These are phyloP conservation scores for Glomeris marginata DNA, from an alignment of 2,888 invertebrate species.

Conservation along the genomic window DNA sequence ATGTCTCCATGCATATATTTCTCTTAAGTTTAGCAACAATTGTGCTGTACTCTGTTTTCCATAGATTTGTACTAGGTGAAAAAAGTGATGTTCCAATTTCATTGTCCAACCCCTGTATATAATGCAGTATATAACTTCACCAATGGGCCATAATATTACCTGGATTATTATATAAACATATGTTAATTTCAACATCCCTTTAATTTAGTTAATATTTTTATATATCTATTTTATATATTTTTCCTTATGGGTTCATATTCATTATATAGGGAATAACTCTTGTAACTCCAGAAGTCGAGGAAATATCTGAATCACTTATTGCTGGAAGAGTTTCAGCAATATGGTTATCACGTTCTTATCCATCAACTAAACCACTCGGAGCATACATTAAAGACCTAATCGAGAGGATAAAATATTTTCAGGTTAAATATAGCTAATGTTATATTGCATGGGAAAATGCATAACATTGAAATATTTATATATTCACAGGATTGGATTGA, in stretches of 20 bases:
- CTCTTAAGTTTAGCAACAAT: no score
- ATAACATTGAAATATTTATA: not conserved
- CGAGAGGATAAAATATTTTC: slow-evolving; percentile 38
- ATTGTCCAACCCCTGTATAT: no score
- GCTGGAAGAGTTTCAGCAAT: slow-evolving; percentile 46
- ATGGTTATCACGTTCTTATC: slow-evolving; percentile 34
- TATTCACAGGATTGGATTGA: slow-evolving; percentile 31
- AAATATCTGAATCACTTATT: slow-evolving; percentile 65
- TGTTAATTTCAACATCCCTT: no score
- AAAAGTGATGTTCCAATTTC: no score
- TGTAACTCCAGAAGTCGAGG: slow-evolving; percentile 70
- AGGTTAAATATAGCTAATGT: slow-evolving; percentile 35
- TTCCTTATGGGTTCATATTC: not conserved
- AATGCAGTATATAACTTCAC: no score
- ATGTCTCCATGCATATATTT: no score
- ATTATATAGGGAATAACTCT: slow-evolving; percentile 55
- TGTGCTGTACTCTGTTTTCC: no score
- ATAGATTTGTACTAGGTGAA: no score
- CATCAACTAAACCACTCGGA: slow-evolving; percentile 33
- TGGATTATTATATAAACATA: no score
- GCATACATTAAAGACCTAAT: slow-evolving; percentile 33
- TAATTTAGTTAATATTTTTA: no score
- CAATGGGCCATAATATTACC: no score
- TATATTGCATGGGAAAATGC: not conserved
- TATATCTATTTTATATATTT: no score